A percentile compares a stretch with the other conserved stretches of the same genome.
Evolutionary conservation across 1,140 invertebrate genomes (phyloP).

Genomic region (Elymnias hypermnestra): DNA sequence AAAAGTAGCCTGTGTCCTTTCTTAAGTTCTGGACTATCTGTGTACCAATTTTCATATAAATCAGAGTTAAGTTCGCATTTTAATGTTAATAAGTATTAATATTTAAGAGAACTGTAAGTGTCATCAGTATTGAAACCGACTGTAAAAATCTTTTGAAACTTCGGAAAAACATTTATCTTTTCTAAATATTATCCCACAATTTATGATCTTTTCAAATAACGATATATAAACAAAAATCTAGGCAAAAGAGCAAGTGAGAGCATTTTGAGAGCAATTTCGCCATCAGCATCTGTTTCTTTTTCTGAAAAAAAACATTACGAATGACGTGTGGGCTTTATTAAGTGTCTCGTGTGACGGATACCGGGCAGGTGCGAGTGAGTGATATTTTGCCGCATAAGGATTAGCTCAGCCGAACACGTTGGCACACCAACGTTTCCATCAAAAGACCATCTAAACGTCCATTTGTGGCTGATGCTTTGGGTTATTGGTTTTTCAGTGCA

Average conservation of each 20-base stretch:
- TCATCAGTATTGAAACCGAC: too few relatives aligned
- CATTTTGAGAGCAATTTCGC: slow-evolving; percentile 25
- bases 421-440: slow-evolving; percentile 4
- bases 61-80: too few relatives aligned
- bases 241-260: slow-evolving; percentile 14
- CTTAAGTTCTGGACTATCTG: too few relatives aligned
- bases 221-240: slow-evolving; percentile 20
- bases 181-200: slow-evolving; percentile 10
- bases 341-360: slow-evolving; percentile 54
- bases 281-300: slow-evolving; percentile 26
- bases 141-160: too few relatives aligned
- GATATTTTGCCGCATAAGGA: slow-evolving; percentile 20
- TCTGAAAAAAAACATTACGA: slow-evolving; percentile 34
- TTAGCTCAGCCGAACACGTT: slow-evolving; percentile 18
- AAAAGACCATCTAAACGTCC: slow-evolving; percentile 9
- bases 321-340: slow-evolving; percentile 54
- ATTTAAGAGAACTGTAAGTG: too few relatives aligned
- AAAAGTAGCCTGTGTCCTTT: too few relatives aligned
- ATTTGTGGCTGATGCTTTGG: slow-evolving; percentile 7
- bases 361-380: slow-evolving; percentile 40
- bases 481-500: background rate
- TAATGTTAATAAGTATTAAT: too few relatives aligned
- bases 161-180: too few relatives aligned
- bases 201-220: slow-evolving; percentile 14
- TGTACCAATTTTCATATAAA: too few relatives aligned